Percentiles rank a stretch among this genome's conserved stretches.
Conservation (phyloP, 2,888 invertebrate genomes). For the Pollenia griseotomentosa region DNA sequence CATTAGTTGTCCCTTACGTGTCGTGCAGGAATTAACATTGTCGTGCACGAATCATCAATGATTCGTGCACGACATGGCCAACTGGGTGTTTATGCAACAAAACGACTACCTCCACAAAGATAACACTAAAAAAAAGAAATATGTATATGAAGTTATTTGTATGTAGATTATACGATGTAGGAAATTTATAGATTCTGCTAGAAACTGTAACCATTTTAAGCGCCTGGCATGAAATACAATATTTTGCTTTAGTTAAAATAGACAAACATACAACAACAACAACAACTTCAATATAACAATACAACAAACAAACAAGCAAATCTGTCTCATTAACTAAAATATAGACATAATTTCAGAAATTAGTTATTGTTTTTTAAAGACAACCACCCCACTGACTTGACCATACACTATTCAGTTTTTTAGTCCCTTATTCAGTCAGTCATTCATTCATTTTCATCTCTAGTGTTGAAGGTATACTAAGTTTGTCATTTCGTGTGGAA, state of each 20-base stretch:
- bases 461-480: neutral
- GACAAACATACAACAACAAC: neutral
- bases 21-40: no score
- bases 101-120: neutral
- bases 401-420: slow-evolving; percentile 1
- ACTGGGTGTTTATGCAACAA: no score
- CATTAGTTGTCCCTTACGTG: no score
- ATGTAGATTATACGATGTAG: no score
- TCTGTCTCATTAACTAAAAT: slow-evolving; percentile 46
- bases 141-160: no score
- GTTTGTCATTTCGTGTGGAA: neutral
- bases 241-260: neutral
- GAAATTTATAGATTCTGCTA: neutral
- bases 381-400: neutral
- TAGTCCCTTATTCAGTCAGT: slow-evolving; percentile 20
- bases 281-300: neutral
- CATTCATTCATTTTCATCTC: slow-evolving; percentile 27
- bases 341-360: slow-evolving; percentile 62
- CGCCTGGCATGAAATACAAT: slow-evolving; percentile 52
- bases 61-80: no score
- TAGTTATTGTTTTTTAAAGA: slow-evolving; percentile 49
- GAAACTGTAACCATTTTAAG: slow-evolving; percentile 26
- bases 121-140: neutral
- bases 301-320: slow-evolving; percentile 22
- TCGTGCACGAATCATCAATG: no score